These are phyloP conservation scores for Syngnathus acus DNA, from an alignment of 2,797 vertebrate genomes.

Conservation along the genomic window DNA sequence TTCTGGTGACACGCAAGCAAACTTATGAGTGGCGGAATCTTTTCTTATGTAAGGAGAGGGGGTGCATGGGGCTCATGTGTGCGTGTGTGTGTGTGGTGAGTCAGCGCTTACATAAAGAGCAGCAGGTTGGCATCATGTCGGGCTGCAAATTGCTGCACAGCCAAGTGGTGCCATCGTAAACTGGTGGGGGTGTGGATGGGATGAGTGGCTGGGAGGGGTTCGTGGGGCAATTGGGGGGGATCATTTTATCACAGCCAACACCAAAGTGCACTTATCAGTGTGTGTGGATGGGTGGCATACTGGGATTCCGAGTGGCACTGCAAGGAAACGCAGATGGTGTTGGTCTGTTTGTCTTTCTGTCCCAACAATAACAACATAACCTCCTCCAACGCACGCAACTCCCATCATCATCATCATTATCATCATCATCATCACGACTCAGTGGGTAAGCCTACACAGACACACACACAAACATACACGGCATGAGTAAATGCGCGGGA, in stretches of 20 bases:
- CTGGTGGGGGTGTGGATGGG: neutral
- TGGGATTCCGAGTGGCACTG: neutral
- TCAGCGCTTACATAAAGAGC: slow-evolving; percentile 2
- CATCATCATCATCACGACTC: neutral
- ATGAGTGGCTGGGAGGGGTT: too few relatives aligned
- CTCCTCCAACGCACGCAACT: neutral
- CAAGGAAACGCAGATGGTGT: slow-evolving; percentile 31
- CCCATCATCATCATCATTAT: neutral
- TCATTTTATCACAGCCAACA: too few relatives aligned
- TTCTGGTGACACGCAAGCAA: neutral
- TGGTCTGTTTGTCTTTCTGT: slow-evolving; percentile 18
- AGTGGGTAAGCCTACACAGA: neutral
- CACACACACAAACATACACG: neutral
- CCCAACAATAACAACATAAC: slow-evolving; percentile 1
- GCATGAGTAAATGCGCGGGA: neutral
- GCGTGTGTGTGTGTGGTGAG: neutral
- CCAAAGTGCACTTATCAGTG: neutral
- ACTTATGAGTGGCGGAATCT: neutral
- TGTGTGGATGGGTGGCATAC: neutral
- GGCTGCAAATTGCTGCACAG: slow-evolving; percentile 4
- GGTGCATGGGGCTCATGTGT: neutral
- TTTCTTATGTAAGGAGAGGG: neutral
- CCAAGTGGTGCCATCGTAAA: neutral
- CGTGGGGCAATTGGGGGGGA: too few relatives aligned
- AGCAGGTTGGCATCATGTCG: slow-evolving; percentile 1